Percentiles rank a stretch among this genome's conserved stretches.
phyloP scores from a whole-genome alignment of 1,140 invertebrate genomes.

The Lasioglossum baleicum region DNA sequence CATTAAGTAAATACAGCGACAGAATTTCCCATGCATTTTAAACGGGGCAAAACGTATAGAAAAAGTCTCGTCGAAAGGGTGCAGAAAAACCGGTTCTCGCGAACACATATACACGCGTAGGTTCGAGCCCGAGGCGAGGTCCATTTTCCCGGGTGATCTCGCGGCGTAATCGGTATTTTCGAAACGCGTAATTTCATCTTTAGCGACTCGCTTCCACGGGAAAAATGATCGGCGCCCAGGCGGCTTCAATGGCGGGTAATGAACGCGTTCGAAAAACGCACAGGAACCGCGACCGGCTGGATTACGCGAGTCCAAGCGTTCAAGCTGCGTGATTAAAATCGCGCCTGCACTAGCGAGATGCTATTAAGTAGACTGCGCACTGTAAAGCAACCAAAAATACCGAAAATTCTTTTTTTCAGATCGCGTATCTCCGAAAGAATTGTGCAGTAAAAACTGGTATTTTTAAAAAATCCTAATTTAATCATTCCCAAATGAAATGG shows the following conservation, averaged over 20 bases:
- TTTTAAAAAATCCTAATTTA: too few relatives aligned
- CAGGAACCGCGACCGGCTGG: neutral
- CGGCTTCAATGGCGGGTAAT: slow-evolving; percentile 15
- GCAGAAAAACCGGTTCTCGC: too few relatives aligned
- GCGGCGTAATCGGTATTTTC: neutral
- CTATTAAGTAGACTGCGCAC: neutral
- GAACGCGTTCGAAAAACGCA: neutral
- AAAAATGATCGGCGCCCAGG: neutral
- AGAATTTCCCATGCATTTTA: too few relatives aligned
- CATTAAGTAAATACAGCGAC: too few relatives aligned
- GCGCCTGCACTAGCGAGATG: neutral
- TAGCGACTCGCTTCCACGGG: neutral
- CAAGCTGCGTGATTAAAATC: slow-evolving; percentile 8
- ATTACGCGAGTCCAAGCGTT: neutral
- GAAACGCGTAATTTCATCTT: neutral
- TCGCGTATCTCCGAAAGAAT: too few relatives aligned
- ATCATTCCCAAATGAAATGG: too few relatives aligned
- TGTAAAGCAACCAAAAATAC: too few relatives aligned
- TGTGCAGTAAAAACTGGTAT: too few relatives aligned
- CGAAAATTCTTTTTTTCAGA: too few relatives aligned
- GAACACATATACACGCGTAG: too few relatives aligned
- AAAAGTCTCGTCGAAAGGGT: too few relatives aligned
- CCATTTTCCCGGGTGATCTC: neutral
- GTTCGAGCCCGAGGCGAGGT: neutral
- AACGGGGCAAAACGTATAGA: too few relatives aligned